Evolutionary conservation across 2,888 invertebrate genomes (phyloP).

Genomic region (Andrena minutula): DNA sequence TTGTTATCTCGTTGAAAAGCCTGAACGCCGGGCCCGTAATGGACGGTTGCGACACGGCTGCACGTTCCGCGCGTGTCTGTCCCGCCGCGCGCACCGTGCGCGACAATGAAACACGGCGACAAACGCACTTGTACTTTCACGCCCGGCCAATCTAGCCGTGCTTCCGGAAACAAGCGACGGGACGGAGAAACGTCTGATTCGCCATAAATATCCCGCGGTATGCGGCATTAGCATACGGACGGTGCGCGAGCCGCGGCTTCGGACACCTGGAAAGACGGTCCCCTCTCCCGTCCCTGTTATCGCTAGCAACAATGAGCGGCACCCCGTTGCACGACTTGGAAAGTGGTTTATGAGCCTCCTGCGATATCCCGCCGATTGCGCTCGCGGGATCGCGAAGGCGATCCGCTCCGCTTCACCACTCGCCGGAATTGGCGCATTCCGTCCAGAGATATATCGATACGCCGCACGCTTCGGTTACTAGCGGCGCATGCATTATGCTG

Average conservation of each 20-base stretch:
- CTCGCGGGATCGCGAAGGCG: conserved; percentile 45
- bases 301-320: conserved; percentile 67
- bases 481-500: conserved; percentile 29
- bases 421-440: conserved; percentile 66
- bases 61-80: conserved; percentile 7
- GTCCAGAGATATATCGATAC: conserved; percentile 41
- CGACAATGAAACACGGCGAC: conserved; percentile 49
- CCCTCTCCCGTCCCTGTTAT: conserved; percentile 48
- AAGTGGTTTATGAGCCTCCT: conserved; percentile 64
- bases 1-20: conserved; percentile 31
- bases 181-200: conserved; percentile 43
- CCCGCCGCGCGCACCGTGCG: neutral
- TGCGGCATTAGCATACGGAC: conserved; percentile 63
- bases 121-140: conserved; percentile 60
- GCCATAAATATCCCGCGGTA: conserved; percentile 60
- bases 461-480: conserved; percentile 7
- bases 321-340: conserved; percentile 59
- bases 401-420: conserved; percentile 62
- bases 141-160: conserved; percentile 29
- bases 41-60: conserved; percentile 29
- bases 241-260: conserved; percentile 40
- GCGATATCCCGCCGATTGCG: conserved; percentile 52
- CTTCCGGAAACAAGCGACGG: conserved; percentile 46
- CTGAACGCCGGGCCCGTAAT: conserved; percentile 7
- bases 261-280: conserved; percentile 62